These are phyloP conservation scores for Zele albiditarsus DNA, from an alignment of 2,888 invertebrate species.

Conservation along the genomic window DNA sequence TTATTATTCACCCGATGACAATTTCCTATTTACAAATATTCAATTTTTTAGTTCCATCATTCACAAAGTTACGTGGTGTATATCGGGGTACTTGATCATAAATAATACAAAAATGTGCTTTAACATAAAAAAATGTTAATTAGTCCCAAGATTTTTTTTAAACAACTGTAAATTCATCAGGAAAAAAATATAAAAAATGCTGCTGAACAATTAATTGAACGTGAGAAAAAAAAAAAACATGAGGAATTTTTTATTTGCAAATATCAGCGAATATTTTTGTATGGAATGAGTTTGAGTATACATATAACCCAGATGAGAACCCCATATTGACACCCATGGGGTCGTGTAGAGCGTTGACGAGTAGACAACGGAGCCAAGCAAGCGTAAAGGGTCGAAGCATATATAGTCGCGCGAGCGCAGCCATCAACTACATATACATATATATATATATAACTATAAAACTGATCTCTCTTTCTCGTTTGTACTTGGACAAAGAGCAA, in stretches of 20 bases:
- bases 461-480: conserved; percentile 13
- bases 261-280: neutral
- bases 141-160: no score
- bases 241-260: no score
- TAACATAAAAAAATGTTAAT: no score
- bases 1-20: no score
- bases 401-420: conserved; percentile 29
- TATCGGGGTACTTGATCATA: no score
- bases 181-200: no score
- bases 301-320: conserved; percentile 62
- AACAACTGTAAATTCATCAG: no score
- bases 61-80: no score
- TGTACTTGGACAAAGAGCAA: neutral
- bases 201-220: neutral
- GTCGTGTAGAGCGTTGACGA: conserved; percentile 61
- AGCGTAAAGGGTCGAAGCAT: conserved; percentile 69
- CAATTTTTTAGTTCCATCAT: no score
- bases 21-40: no score
- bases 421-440: neutral
- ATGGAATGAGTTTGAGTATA: neutral
- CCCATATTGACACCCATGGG: conserved; percentile 65
- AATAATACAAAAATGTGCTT: no score
- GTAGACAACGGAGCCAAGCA: conserved; percentile 70
- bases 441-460: neutral
- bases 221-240: conserved; percentile 1